These are phyloP conservation scores for Bombyx mori DNA, from an alignment of 1,140 invertebrate genomes.

Conservation along the genomic window ASM3026992v2 NC_085110.1:10622001-10622500, in stretches of 20 bases:
- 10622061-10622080: no score
- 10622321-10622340: conserved; percentile 49
- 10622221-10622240: no score
- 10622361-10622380: conserved; percentile 58
- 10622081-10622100: no score
- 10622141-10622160: no score
- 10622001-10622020: no score
- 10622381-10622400: conserved; percentile 44
- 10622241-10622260: conserved; percentile 3
- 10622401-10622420: conserved; percentile 41
- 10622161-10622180: no score
- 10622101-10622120: no score
- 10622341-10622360: conserved; percentile 53
- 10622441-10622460: conserved; percentile 21
- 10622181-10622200: no score
- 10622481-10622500: conserved; percentile 25
- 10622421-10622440: conserved; percentile 28
- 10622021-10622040: no score
- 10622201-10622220: no score
- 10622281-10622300: conserved; percentile 7
- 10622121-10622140: no score
- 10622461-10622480: conserved; percentile 22
- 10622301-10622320: conserved; percentile 36
- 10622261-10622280: conserved; percentile 15
- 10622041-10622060: no score